Evolutionary conservation across 2,797 vertebrate genomes (phyloP), one percentile per base, ranked within the genome.

Genomic region (Distichodus sexfasciatus): DNA sequence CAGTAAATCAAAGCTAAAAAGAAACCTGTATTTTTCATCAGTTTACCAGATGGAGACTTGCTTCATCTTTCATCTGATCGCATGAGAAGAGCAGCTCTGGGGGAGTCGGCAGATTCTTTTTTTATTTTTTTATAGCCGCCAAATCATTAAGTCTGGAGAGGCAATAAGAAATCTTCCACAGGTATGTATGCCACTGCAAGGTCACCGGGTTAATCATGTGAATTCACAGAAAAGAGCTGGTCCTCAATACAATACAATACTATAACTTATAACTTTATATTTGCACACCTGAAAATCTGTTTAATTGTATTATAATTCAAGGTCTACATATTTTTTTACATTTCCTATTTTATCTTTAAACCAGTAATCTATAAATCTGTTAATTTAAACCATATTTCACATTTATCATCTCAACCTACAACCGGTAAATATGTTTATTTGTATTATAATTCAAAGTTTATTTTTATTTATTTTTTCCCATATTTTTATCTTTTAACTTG

Each of bases 1-100:
- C 76, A 71, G 76, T 83, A 81, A 83, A 81, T 83, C 79, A 76
- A 78, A 66, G 60, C 61, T 69, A 76, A 83, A 80, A 82, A 75
- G 61, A 73, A n/a, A 77, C 70, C 76, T 62, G 72, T 67, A 75
- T 81, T 76, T 76, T 79, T 76, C 77, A 81, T 81, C 75, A 76
- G 69, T 76, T 81, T 81, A 55, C 33, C 81, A 81, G 74, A 78
- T 78, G 77, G 73, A 77, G 68, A 66, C 69, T 51, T 50, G 60
- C 60, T 55, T 74, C 44, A 75, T 78, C 71, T 75, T 81, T 79
- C 73, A 76, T 69, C 59, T 67, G 60, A 58, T 44, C 46, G 47
- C 47, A 77, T 31, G 24, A 63, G 54, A 71, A 44, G 21, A 8
- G 21, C 31, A 69, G 17, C 21, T 14, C 44, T 41, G 40, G 14